These are phyloP conservation scores for Scaptomyza tumidula DNA, from an alignment of 2,888 invertebrate species.

Conservation along the genomic window DNA sequence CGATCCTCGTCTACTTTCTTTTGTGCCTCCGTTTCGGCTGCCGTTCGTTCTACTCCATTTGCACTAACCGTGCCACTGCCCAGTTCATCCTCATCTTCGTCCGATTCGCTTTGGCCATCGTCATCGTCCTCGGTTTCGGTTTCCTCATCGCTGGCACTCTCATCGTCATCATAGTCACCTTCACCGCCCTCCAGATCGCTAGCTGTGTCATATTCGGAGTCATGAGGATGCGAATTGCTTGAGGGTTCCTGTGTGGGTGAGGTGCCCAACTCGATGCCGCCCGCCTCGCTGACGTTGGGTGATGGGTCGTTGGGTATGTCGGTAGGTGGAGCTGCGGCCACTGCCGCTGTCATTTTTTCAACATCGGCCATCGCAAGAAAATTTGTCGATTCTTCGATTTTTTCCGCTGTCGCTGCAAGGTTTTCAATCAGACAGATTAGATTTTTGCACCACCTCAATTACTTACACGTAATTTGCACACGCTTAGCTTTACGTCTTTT, in stretches of 20 bases:
- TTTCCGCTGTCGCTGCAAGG: constrained; percentile 39
- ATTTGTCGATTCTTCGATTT: constrained; percentile 59
- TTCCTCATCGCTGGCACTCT: constrained; percentile 71
- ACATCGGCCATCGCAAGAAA: constrained; percentile 82
- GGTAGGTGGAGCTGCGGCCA: constrained; percentile 59
- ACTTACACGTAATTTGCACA: constrained; percentile 26
- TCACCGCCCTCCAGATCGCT: constrained; percentile 84
- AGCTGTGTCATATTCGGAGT: constrained; percentile 85
- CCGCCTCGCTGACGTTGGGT: constrained; percentile 55
- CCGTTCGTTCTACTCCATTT: constrained; percentile 85
- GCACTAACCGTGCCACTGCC: constrained; percentile 88
- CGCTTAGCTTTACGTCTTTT: constrained; percentile 6
- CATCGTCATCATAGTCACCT: constrained; percentile 81
- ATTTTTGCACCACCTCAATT: constrained; percentile 29
- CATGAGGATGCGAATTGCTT: constrained; percentile 84
- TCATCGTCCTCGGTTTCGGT: constrained; percentile 75
- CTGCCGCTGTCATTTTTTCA: constrained; percentile 73
- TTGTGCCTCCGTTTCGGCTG: constrained; percentile 87
- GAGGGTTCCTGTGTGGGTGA: constrained; percentile 83
- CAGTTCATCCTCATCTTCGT: constrained; percentile 59
- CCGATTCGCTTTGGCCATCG: constrained; percentile 67
- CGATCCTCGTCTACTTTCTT: constrained; percentile 96
- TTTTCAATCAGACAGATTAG: constrained; percentile 41
- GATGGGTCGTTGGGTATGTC: constrained; percentile 70
- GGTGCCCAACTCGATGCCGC: constrained; percentile 75